phyloP scores from a whole-genome alignment of 2,888 invertebrate genomes.

The Piscicola geometra region DNA sequence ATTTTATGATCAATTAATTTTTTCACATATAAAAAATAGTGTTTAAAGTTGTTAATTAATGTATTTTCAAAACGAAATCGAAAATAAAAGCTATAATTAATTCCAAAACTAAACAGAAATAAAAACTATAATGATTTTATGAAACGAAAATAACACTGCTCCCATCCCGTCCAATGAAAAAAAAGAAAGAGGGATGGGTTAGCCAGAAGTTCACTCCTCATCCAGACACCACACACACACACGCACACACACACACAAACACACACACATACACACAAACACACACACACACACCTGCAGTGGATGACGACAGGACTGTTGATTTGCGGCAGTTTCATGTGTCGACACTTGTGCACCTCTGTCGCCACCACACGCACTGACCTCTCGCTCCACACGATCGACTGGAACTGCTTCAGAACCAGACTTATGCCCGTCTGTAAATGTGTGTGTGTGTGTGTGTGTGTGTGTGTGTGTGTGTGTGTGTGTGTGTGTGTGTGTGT shows the following conservation, averaged over 20 bases:
- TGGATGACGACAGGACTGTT: conserved; percentile 17
- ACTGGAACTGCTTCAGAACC: conserved; percentile 20
- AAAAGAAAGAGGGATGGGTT: too few relatives aligned
- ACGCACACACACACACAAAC: background rate
- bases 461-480: background rate
- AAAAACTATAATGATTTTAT: too few relatives aligned
- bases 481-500: conserved; percentile 14
- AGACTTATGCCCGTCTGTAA: conserved; percentile 27
- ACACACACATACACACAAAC: conserved; percentile 6
- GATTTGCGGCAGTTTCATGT: conserved; percentile 5
- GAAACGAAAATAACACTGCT: too few relatives aligned
- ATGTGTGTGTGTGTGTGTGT: background rate
- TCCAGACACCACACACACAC: background rate
- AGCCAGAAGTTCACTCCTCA: too few relatives aligned
- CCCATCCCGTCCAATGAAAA: too few relatives aligned
- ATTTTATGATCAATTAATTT: too few relatives aligned
- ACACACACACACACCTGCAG: conserved; percentile 29
- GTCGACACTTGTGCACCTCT: conserved; percentile 28
- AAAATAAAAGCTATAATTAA: too few relatives aligned
- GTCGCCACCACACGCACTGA: conserved; percentile 2
- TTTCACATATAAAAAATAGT: too few relatives aligned
- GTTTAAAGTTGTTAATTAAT: too few relatives aligned
- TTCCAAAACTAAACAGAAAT: too few relatives aligned
- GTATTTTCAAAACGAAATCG: too few relatives aligned
- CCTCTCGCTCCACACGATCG: conserved; percentile 14